Percentiles rank a stretch among this genome's conserved stretches.
These are phyloP conservation scores for Perizoma flavofasciatum DNA, from an alignment of 2,888 invertebrate genomes.

Conservation along the genomic window DNA sequence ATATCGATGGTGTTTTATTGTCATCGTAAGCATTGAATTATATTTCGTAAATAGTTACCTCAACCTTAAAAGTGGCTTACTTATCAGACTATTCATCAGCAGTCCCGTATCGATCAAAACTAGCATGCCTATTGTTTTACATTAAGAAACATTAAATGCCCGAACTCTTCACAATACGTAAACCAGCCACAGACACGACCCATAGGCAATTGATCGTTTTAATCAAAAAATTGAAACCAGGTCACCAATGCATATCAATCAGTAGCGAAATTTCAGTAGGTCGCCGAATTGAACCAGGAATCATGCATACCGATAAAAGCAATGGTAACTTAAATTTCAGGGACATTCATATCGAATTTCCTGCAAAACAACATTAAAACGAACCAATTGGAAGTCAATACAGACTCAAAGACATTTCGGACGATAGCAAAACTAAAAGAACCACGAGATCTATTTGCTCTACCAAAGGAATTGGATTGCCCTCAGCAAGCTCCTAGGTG, in stretches of 20 bases:
- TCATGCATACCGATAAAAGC: conserved; percentile 22
- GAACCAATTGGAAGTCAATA: conserved; percentile 87
- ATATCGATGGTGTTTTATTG: conserved; percentile 1
- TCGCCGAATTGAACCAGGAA: conserved; percentile 13
- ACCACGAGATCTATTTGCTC: conserved; percentile 88
- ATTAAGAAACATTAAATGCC: conserved; percentile 43
- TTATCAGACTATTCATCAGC: conserved; percentile 22
- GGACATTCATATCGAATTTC: conserved; percentile 86
- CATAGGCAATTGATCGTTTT: conserved; percentile 24
- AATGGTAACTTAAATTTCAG: conserved; percentile 51
- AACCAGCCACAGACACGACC: conserved; percentile 34
- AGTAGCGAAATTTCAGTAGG: conserved; percentile 25
- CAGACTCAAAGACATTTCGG: conserved; percentile 85
- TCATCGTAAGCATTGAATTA: conserved; percentile 6
- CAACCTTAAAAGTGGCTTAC: conserved; percentile 2
- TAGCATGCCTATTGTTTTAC: conserved; percentile 49
- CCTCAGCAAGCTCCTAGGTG: conserved; percentile 92
- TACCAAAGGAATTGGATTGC: conserved; percentile 87
- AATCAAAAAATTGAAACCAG: conserved; percentile 41
- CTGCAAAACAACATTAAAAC: conserved; percentile 86
- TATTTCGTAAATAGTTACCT: conserved; percentile 9
- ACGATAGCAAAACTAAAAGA: conserved; percentile 87
- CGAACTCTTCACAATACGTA: conserved; percentile 32
- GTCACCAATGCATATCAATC: conserved; percentile 42
- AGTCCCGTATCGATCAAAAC: conserved; percentile 23